Evolutionary conservation across 1,140 invertebrate species (phyloP), one percentile per base, ranked within the genome.

Genomic region (Drosophila biarmipes): DNA sequence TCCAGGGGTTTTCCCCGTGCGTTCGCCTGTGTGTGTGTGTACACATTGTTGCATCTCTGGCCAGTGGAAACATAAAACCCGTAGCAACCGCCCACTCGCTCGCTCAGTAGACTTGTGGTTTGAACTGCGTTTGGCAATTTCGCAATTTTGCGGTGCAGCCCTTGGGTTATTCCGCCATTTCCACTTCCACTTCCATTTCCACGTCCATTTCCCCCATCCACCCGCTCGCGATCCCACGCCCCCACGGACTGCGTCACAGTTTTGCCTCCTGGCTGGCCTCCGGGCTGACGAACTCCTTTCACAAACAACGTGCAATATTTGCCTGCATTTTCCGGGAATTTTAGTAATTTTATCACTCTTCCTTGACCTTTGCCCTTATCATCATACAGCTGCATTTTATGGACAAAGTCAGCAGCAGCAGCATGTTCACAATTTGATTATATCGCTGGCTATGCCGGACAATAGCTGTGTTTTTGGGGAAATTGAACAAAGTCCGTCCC

Each of bases 81-180:
- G 35, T 31, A 42, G 24, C 19, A n/a, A 27, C 38, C 21, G 19
- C 14, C 27, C 27, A 31, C 35, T 37, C 4, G 7, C 14, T 17
- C 24, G 45, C 61, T 15, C 62, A 27, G 58, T 48, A 73, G 64
- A 64, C 45, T 63, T 73, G 72, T 48, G 72, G 58, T 53, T 73
- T 64, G 15, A 37, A 45, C 43, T 68, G 48, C 46, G 61, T 77
- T 76, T 69, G 63, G 34, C 56, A 69, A 69, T 77, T 77, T 76
- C 31, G 56, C 45, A 69, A 76, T 62, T 53, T 76, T 76, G 63
- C 56, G 74, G 56, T 69, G 24, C 15, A 34, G 57, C 31, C 59
- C 42, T 37, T 34, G 17, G 57, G 3, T 45, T 45, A 35, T 19
- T 31, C 7, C 7, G 34, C 46, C 35, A 27, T 37, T 40, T 55